Evolutionary conservation across 2,797 vertebrate species (phyloP).

Genomic region (Spea hammondii): DNA sequence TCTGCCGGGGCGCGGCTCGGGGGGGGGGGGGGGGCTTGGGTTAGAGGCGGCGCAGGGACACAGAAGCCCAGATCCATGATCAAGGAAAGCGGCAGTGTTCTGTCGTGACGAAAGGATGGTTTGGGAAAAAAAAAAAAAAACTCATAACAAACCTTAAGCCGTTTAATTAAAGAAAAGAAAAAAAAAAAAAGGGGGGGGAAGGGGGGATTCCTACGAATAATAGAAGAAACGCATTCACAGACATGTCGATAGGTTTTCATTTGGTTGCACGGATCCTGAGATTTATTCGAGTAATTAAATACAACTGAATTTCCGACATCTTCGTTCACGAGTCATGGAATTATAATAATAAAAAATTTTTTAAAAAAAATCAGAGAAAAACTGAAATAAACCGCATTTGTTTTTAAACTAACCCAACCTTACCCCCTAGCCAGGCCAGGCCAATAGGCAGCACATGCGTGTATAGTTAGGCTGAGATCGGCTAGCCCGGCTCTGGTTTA

Average conservation of each 20-base stretch:
- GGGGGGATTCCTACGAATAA: not conserved
- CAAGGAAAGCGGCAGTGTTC: not conserved
- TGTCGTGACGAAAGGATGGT: not conserved
- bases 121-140: too few species aligned
- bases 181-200: not conserved
- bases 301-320: not conserved
- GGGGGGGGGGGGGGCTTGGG: not conserved
- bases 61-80: not conserved
- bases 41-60: not conserved
- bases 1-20: too few species aligned
- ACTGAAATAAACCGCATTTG: too few species aligned
- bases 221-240: conserved; percentile 2
- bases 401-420: too few species aligned
- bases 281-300: conserved; percentile 9
- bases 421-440: too few species aligned
- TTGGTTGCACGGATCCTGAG: conserved; percentile 55
- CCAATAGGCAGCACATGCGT: too few species aligned
- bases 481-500: too few species aligned
- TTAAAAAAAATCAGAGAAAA: too few species aligned
- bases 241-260: conserved; percentile 10
- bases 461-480: too few species aligned
- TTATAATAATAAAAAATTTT: not conserved
- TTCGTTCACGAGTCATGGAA: not conserved
- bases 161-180: not conserved
- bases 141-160: not conserved